A percentile compares a stretch with the other conserved stretches of the same genome.
Conservation (phyloP, 2,113 vertebrate genomes). For the Polypterus bichir region DNA sequence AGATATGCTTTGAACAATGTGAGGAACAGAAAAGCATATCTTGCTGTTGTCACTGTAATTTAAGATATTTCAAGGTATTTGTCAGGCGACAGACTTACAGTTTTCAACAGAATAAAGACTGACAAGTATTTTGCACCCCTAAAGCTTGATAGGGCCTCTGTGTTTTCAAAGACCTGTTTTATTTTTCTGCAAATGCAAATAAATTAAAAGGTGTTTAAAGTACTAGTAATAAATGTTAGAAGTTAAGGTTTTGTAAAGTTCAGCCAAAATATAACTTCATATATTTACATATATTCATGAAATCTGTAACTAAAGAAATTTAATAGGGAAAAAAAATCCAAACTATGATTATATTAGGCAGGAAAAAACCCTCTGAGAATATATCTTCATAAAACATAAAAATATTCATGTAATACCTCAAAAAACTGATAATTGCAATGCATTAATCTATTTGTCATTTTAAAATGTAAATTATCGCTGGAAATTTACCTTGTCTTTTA, state of each 20-base stretch:
- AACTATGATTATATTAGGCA: neutral
- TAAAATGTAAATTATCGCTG: constrained; percentile 7
- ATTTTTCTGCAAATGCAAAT: no score
- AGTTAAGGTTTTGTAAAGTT: no score
- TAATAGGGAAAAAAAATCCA: neutral
- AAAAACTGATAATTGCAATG: constrained; percentile 2
- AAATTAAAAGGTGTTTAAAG: no score
- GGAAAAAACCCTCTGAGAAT: neutral
- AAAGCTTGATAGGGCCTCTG: no score
- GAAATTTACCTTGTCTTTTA: constrained; percentile 6
- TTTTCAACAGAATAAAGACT: no score
- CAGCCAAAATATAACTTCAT: no score
- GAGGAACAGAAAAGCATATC: neutral
- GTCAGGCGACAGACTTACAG: no score
- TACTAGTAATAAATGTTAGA: no score
- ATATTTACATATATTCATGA: no score
- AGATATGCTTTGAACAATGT: neutral
- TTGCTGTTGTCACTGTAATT: neutral
- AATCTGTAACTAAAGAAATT: no score
- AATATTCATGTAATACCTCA: neutral
- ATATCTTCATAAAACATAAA: constrained; percentile 4
- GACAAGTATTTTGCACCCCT: no score
- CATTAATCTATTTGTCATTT: constrained; percentile 9
- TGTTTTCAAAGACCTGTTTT: no score
- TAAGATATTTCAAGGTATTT: neutral